Evolutionary conservation across 2,113 vertebrate genomes (phyloP).

Genomic region (Pluvianellus socialis): DNA sequence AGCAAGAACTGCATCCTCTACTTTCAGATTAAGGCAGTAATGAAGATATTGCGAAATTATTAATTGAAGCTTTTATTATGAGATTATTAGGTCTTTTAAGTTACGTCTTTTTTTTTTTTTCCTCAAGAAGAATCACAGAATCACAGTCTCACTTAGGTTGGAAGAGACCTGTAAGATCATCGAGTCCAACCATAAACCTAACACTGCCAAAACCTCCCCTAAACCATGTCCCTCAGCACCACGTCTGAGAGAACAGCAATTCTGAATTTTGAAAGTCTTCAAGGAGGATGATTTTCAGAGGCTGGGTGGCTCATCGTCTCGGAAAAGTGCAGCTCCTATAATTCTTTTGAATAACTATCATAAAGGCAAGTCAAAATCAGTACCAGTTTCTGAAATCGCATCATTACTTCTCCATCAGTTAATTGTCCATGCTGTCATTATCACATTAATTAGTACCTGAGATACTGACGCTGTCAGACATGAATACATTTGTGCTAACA

Average conservation of each 20-base stretch:
- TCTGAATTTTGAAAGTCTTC: slow-evolving; percentile 35
- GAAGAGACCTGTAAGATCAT: too few relatives aligned
- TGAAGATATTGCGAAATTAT: not conserved
- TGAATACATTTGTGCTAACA: slow-evolving; percentile 48
- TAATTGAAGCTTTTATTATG: not conserved
- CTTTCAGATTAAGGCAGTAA: not conserved
- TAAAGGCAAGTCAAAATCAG: slow-evolving; percentile 20
- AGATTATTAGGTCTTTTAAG: not conserved
- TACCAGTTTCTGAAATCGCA: slow-evolving; percentile 39
- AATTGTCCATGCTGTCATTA: slow-evolving; percentile 54
- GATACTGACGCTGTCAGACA: slow-evolving; percentile 45
- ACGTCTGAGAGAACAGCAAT: not conserved
- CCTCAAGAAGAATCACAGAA: not conserved
- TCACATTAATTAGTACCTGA: slow-evolving; percentile 58
- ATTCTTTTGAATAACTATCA: slow-evolving; percentile 25
- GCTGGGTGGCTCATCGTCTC: not conserved
- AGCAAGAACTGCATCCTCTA: not conserved
- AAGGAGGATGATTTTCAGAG: not conserved
- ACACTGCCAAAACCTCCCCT: too few relatives aligned
- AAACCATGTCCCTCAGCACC: too few relatives aligned
- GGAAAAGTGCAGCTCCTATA: not conserved
- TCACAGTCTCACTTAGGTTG: too few relatives aligned
- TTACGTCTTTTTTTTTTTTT: not conserved
- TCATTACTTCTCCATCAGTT: slow-evolving; percentile 49
- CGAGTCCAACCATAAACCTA: too few relatives aligned